phyloP scores from a whole-genome alignment of 2,888 invertebrate genomes.

The Dyspetes luteomarginatus region DNA sequence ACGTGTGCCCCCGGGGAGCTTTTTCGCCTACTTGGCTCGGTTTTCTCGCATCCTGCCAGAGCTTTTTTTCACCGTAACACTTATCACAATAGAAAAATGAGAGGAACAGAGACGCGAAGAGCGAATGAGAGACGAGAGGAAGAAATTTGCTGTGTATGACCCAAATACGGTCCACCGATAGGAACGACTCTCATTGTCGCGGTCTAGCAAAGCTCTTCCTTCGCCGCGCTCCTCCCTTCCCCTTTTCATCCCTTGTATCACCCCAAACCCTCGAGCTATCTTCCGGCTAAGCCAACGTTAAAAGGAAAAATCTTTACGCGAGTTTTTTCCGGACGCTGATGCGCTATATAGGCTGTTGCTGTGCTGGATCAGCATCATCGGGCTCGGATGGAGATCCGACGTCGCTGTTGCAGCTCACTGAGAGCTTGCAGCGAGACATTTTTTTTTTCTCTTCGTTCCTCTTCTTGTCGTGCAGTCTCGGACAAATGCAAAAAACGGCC shows the following conservation, averaged over 20 bases:
- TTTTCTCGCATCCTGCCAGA: conserved; percentile 49
- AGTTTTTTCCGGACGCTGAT: conserved; percentile 46
- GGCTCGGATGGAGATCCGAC: no score
- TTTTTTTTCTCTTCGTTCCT: conserved; percentile 8
- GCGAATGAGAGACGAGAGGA: conserved; percentile 20
- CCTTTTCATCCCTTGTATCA: not conserved
- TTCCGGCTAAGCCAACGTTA: conserved; percentile 31
- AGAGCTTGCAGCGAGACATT: conserved; percentile 37
- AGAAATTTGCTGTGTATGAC: conserved; percentile 60
- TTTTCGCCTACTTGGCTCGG: conserved; percentile 66
- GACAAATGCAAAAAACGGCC: conserved; percentile 35
- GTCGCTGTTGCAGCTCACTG: conserved; percentile 10
- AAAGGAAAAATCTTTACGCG: conserved; percentile 46
- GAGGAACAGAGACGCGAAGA: conserved; percentile 7
- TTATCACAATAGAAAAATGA: conserved; percentile 66
- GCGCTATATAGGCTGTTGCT: not conserved
- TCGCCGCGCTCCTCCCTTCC: not conserved
- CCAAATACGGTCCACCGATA: conserved; percentile 60
- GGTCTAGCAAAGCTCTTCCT: conserved; percentile 46
- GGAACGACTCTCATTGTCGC: conserved; percentile 60
- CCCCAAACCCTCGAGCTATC: conserved; percentile 27
- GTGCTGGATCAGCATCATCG: conserved; percentile 49
- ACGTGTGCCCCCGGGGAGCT: conserved; percentile 33
- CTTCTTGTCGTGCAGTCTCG: conserved; percentile 21
- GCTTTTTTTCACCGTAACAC: conserved; percentile 59